Evolutionary conservation across 1,140 invertebrate species (phyloP), one percentile per base, ranked within the genome.

Genomic region (Pantala flavescens): DNA sequence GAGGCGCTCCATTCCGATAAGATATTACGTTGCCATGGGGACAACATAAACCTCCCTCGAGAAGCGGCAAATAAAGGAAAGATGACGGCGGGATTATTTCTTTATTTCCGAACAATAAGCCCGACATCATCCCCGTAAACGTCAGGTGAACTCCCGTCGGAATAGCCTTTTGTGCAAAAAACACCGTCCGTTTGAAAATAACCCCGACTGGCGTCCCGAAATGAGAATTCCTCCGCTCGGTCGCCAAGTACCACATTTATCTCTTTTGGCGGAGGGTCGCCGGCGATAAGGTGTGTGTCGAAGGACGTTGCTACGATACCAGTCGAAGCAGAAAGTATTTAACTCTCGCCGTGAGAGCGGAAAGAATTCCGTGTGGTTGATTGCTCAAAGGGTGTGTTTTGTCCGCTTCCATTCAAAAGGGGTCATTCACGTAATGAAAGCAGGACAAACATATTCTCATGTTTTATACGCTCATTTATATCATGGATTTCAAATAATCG

Each of bases 101-200:
- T 63, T 63, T 63, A 63, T 63, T 63, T 63, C 49, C 49, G 49
- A 63, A 63, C 49, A 63, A 63, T 63, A 63, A 63, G 49, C 49
- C 49, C n/a, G n/a, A 21, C 49, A 63, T 63, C 49, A 63, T 63
- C 49, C 49, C 49, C 49, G 49, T 63, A 63, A 63, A 63, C 49
- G 49, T 63, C 49, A 63, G 49, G n/a, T 63, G 49, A 63, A 63
- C 49, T 63, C 49, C 49, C 12, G 16, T 3, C 49, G 49, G 49
- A 21, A 63, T 63, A 63, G 5, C 49, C 49, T 63, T 63, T 63
- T 63, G 49, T 63, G 49, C 49, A 63, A 63, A 63, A 63, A 63
- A 63, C 49, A 63, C 49, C 49, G 16, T 1, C 14, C 49, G 49
- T 63, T 63, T 63, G 49, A 63, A 21, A 63, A 63, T 63, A 63